Evolutionary conservation across 1,140 invertebrate species (phyloP).

Genomic region (Cryptotermes secundus): DNA sequence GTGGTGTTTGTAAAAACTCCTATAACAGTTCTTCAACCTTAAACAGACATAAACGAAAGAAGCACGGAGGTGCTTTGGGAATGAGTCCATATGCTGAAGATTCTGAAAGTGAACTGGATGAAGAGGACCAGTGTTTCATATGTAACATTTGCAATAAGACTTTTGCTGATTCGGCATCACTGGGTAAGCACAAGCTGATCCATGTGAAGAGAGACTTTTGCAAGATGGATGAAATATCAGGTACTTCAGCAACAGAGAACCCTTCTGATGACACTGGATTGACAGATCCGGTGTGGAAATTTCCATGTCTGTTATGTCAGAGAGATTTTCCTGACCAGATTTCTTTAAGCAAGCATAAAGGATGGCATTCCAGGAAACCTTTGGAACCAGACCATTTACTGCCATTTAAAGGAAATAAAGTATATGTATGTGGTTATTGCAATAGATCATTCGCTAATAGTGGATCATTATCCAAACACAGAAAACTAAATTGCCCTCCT

Average conservation of each 20-base stretch:
- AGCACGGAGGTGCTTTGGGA: slow-evolving; percentile 42
- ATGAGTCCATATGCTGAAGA: slow-evolving; percentile 21
- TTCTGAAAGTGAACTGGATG: background rate
- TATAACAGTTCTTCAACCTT: slow-evolving; percentile 59
- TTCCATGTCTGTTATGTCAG: slow-evolving; percentile 57
- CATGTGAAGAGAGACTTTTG: slow-evolving; percentile 44
- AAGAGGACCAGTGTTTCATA: background rate
- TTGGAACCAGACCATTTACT: background rate
- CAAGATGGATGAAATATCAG: slow-evolving; percentile 42
- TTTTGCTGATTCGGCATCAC: slow-evolving; percentile 48
- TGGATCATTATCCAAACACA: slow-evolving; percentile 25
- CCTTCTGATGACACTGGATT: background rate
- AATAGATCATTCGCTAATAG: slow-evolving; percentile 24
- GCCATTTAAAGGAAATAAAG: background rate
- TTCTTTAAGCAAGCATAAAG: slow-evolving; percentile 58
- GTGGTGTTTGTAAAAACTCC: slow-evolving; percentile 58
- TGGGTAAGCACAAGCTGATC: slow-evolving; percentile 45
- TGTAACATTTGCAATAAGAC: slow-evolving; percentile 59
- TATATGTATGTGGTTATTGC: slow-evolving; percentile 23
- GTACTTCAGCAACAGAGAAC: background rate
- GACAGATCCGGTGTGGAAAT: background rate
- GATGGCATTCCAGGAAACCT: slow-evolving; percentile 52
- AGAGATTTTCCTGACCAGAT: slow-evolving; percentile 54
- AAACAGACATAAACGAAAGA: slow-evolving; percentile 52
- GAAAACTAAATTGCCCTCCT: slow-evolving; percentile 6